Evolutionary conservation across 2,888 invertebrate species (phyloP), one percentile per base, ranked within the genome.

Genomic region (Ligdia adustata): DNA sequence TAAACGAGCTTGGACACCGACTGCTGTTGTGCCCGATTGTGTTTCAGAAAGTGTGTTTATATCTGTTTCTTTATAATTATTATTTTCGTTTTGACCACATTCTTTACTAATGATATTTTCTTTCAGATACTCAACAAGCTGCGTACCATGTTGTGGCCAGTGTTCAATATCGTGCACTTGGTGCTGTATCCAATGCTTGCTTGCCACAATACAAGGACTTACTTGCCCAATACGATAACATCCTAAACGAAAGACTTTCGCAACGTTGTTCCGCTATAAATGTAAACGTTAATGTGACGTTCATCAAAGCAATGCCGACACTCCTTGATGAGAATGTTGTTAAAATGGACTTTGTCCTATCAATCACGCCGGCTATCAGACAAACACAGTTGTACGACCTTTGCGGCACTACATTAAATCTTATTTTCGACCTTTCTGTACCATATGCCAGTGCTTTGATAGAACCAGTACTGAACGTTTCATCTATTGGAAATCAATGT

Each of bases 211-310:
- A 98, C 75, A 95, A 95, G 62, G 96, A 97, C 55, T 88, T 96
- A 7, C 90, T 96, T 53, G 91, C 95, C 0, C 96, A 97, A 71
- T 95, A 96, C 69, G 97, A 97, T 64, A 82, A 89, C 15, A 93
- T 94, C 28, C 88, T 99, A 1, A 97, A 98, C 66, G 93, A 91
- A 45, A 91, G 97, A 51, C 89, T 99, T 7, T 96, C 97, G 0
- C 96, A 97, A 72, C 93, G 98, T 62, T 99, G 98, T 79, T 98
- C 98, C 0, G 97, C 97, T 2, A 96, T 98, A 32, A 98, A 97
- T 67, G 97, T 98, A 0, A 96, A 97, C 73, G 97, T 98, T 92
- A 98, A 97, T 69, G 98, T 98, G 0, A 95, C 97, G 0, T 96
- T 98, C 66, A 91, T 98, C 0, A 94, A 95, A 62, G 95, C 96